Percentiles rank a stretch among this genome's conserved stretches.
These are phyloP conservation scores for Eilema caniola DNA, from an alignment of 2,888 invertebrate genomes.

Conservation along the genomic window DNA sequence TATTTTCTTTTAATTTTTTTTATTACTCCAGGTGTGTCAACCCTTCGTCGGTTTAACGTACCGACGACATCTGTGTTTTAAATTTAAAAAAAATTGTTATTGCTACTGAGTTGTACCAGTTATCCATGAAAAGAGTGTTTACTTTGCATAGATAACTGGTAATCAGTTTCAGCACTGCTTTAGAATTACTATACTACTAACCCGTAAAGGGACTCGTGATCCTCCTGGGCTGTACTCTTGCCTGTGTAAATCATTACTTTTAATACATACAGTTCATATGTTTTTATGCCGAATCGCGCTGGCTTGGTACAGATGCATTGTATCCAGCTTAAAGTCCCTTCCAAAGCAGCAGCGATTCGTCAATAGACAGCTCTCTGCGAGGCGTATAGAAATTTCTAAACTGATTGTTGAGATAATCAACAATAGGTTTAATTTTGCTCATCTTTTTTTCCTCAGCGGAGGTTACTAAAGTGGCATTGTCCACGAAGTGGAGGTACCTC, in stretches of 20 bases:
- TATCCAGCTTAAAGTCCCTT: neutral
- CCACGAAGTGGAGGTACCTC: no score
- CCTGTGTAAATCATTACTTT: neutral
- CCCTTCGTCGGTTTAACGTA: slow-evolving; percentile 20
- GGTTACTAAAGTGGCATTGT: no score
- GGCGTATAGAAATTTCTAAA: no score
- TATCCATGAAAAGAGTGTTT: slow-evolving; percentile 24
- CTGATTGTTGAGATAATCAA: no score
- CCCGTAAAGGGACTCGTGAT: slow-evolving; percentile 16
- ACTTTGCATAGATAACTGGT: slow-evolving; percentile 13
- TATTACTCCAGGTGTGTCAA: neutral
- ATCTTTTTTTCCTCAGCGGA: no score
- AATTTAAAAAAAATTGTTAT: slow-evolving; percentile 20
- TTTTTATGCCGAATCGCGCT: neutral
- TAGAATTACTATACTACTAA: slow-evolving; percentile 37
- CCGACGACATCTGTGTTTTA: slow-evolving; percentile 22
- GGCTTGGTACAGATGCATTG: neutral
- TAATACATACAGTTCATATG: neutral
- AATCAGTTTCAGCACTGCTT: slow-evolving; percentile 30
- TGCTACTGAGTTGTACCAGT: slow-evolving; percentile 32
- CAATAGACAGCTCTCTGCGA: no score
- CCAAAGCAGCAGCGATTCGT: no score
- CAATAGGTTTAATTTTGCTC: no score
- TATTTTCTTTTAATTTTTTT: no score
- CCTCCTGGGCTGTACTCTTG: neutral